A percentile compares a stretch with the other conserved stretches of the same genome.
phyloP scores from a whole-genome alignment of 2,888 invertebrate genomes.

The Tenodera sinensis region DNA sequence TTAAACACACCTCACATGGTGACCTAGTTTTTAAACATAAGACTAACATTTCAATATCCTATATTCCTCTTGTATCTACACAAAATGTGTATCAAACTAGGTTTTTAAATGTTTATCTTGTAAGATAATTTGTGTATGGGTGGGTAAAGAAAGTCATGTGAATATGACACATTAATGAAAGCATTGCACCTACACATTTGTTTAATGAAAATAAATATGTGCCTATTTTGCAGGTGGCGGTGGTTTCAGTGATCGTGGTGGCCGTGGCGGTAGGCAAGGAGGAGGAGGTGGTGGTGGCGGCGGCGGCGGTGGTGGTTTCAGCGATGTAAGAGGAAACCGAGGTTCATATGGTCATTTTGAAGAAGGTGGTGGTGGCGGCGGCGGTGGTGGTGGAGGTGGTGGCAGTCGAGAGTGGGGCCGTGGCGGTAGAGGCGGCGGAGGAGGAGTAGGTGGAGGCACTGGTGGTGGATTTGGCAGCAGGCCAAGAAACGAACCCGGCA shows the following conservation, averaged over 20 bases:
- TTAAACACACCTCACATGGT: too few species aligned
- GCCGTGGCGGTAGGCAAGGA: conserved; percentile 51
- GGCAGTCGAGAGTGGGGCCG: conserved; percentile 41
- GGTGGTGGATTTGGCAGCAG: conserved; percentile 34
- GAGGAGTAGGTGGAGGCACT: conserved; percentile 22
- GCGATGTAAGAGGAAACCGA: conserved; percentile 32
- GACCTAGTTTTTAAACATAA: too few species aligned
- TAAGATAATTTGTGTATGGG: too few species aligned
- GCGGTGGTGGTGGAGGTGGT: conserved; percentile 38
- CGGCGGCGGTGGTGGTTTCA: conserved; percentile 47
- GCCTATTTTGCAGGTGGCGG: conserved; percentile 16
- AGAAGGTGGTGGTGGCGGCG: conserved; percentile 35
- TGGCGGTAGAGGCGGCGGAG: conserved; percentile 43
- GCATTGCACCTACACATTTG: too few species aligned
- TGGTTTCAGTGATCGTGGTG: conserved; percentile 43
- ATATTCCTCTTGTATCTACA: too few species aligned
- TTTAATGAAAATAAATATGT: too few species aligned
- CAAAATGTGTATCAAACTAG: too few species aligned
- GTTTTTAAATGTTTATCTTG: too few species aligned
- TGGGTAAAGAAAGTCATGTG: too few species aligned
- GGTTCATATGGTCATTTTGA: conserved; percentile 37
- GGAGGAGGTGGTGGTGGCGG: conserved; percentile 53
- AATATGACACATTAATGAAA: too few species aligned
- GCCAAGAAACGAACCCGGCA: conserved; percentile 25
- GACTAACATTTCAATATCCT: too few species aligned